A percentile compares a stretch with the other conserved stretches of the same genome.
Conservation (phyloP, 1,140 invertebrate genomes). For the Lordiphosa collinella region DNA sequence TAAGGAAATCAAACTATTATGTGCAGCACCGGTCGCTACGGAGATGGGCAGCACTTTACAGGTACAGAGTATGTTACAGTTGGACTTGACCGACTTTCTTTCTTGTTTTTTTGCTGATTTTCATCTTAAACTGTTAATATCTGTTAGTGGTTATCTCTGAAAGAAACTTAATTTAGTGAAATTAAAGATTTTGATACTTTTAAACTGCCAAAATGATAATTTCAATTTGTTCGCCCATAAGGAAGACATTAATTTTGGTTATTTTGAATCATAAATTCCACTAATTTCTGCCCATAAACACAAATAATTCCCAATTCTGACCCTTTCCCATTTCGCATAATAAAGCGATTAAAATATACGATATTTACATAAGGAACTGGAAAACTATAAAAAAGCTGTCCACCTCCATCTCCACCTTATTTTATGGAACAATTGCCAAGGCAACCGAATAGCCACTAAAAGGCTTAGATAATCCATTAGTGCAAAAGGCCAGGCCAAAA, state of each 20-base stretch:
- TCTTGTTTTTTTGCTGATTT: no score
- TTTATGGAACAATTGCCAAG: conserved; percentile 39
- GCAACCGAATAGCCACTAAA: conserved; percentile 71
- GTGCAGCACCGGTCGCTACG: no score
- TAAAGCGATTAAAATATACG: conserved; percentile 49
- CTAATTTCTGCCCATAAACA: conserved; percentile 24
- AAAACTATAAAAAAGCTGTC: conserved; percentile 25
- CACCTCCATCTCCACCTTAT: conserved; percentile 4
- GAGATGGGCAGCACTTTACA: no score
- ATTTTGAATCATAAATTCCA: conserved; percentile 38
- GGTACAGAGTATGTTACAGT: no score
- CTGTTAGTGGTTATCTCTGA: no score
- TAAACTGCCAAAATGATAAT: background rate
- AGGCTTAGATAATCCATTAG: conserved; percentile 77
- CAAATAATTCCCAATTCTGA: conserved; percentile 13
- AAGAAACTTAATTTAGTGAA: no score
- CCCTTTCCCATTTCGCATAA: conserved; percentile 29
- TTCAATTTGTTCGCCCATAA: conserved; percentile 21
- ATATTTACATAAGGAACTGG: conserved; percentile 44
- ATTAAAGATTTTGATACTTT: background rate
- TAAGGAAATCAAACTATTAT: no score
- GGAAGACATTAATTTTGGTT: conserved; percentile 52
- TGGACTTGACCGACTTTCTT: no score
- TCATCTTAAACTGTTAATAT: no score
- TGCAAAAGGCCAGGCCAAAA: conserved; percentile 51